Percentiles rank a stretch among this genome's conserved stretches.
These are phyloP conservation scores for Yponomeuta malinellus DNA, from an alignment of 2,888 invertebrate species.

Conservation along the genomic window DNA sequence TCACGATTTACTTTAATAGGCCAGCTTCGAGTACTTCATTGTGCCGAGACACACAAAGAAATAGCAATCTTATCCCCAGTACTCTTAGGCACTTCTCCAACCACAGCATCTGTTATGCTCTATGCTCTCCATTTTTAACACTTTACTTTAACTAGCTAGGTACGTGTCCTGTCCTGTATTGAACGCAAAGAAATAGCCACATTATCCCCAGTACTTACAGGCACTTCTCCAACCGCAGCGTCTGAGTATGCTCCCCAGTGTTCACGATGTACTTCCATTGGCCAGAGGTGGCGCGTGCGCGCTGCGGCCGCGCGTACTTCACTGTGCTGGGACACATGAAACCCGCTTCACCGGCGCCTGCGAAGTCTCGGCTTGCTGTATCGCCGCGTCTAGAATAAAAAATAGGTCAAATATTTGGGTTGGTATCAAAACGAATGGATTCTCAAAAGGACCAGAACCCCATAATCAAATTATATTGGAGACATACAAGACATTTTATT, in stretches of 20 bases:
- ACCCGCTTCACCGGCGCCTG: slow-evolving; percentile 77
- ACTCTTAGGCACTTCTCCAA: no score
- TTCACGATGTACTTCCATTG: slow-evolving; percentile 92
- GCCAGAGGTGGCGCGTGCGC: slow-evolving; percentile 86
- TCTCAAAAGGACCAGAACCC: no score
- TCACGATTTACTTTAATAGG: no score
- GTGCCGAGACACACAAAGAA: no score
- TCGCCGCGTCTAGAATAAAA: slow-evolving; percentile 74
- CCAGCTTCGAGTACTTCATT: no score
- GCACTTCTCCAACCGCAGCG: slow-evolving; percentile 87
- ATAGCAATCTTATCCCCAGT: no score
- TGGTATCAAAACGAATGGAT: no score
- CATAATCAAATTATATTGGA: no score
- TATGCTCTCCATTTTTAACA: slow-evolving; percentile 89
- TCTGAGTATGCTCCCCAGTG: slow-evolving; percentile 89
- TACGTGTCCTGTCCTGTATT: no score
- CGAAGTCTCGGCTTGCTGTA: slow-evolving; percentile 69
- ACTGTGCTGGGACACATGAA: slow-evolving; percentile 88
- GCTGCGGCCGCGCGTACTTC: slow-evolving; percentile 86
- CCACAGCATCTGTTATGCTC: no score
- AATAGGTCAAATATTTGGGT: background rate
- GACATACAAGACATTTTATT: background rate
- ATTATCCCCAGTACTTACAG: slow-evolving; percentile 69
- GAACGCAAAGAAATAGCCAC: background rate
- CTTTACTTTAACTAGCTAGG: slow-evolving; percentile 77